These are phyloP conservation scores for Megaceryle alcyon DNA, from an alignment of 2,797 vertebrate species.

Conservation along the genomic window DNA sequence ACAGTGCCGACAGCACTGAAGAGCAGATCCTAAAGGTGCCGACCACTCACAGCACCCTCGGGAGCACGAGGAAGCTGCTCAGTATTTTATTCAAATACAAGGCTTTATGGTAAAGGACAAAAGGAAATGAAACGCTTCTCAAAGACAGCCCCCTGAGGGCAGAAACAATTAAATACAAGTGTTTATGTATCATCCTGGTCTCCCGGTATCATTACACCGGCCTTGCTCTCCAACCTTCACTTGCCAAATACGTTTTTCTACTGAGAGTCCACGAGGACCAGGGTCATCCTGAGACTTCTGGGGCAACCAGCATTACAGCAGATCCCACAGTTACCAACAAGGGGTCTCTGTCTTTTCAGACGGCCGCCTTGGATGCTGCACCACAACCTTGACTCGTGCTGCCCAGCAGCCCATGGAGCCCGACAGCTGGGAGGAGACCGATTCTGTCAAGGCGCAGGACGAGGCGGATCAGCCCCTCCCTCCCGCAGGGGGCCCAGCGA, in stretches of 20 bases:
- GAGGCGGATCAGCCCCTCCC: not conserved
- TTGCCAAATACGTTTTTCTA: not conserved
- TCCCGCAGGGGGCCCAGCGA: rapidly evolving
- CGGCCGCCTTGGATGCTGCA: not conserved
- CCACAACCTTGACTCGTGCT: not conserved
- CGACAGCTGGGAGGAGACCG: not conserved
- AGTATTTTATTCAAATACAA: not conserved
- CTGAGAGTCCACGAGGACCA: not conserved
- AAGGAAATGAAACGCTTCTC: not conserved
- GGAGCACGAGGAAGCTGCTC: not conserved
- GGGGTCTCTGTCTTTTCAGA: not conserved
- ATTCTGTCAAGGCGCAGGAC: not conserved
- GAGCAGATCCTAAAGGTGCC: not conserved
- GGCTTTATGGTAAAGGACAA: not conserved
- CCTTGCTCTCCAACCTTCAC: not conserved
- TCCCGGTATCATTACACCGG: not conserved
- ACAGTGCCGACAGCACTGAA: not conserved
- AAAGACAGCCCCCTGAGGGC: not conserved
- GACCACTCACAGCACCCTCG: not conserved
- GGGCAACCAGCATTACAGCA: not conserved
- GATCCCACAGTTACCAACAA: not conserved
- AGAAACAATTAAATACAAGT: not conserved
- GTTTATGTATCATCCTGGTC: not conserved
- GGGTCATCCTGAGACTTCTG: not conserved
- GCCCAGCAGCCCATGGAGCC: not conserved